Evolutionary conservation across 1,140 invertebrate species (phyloP), one percentile per base, ranked within the genome.

Genomic region (Drosophila pallidifrons): DNA sequence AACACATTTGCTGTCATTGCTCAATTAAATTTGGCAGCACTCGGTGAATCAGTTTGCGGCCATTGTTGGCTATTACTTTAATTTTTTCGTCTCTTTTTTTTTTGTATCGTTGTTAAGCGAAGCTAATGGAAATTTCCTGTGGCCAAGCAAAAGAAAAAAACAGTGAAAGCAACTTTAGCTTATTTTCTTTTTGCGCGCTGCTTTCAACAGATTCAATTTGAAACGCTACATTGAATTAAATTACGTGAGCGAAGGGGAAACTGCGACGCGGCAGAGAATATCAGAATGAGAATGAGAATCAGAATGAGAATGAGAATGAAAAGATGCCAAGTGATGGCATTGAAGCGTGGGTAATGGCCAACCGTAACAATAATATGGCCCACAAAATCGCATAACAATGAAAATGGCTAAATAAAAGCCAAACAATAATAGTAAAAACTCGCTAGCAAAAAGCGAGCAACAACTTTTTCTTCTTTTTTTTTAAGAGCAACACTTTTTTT

Each of bases 181-280:
- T 85, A 83, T 89, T 89, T 88, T 81, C 55, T 60, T 76, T 80
- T 76, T 80, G 20, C 86, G 64, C 69, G 68, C 77, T 77, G 76
- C 76, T 82, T 88, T 88, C 79, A 86, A 79, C 79, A 88, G 80
- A 88, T 87, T 87, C 85, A 89, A 83, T 88, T 88, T 88, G 85
- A 83, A 88, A 88, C 85, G 85, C 81, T 78, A 89, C 85, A 88
- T 89, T 89, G 85, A 89, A 85, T 89, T 89, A 89, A 89, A 81
- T 89, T 81, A 85, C 85, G 73, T 81, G 82, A 66, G 75, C 75
- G 65, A 73, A 70, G 71, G 74, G 57, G 13, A 16, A 46, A 25
- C 20, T 25, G 20, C 20, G 20, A 25, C 20, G 30, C 38, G n/a
- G 20, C 63, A 32, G 6, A 3, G 20, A 25, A 25, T 5, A 45